Conservation (phyloP, 2,888 invertebrate species). For the Chrysolina haemoptera region DNA sequence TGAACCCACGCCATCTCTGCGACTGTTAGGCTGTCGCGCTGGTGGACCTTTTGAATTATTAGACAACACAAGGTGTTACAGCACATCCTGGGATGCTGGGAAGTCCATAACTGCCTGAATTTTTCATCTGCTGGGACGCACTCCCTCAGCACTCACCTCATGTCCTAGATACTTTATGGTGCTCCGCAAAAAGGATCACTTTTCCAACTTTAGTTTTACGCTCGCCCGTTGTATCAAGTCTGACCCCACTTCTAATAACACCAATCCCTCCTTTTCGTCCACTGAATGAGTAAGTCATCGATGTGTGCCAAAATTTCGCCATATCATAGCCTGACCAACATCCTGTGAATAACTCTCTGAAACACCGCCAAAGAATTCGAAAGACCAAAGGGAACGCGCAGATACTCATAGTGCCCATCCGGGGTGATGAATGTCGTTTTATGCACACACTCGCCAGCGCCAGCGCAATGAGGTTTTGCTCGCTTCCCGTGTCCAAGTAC, state of each 20-base stretch:
- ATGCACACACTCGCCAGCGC: slow-evolving; percentile 47
- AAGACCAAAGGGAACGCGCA: slow-evolving; percentile 63
- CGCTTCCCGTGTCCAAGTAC: slow-evolving; percentile 48
- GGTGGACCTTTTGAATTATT: no score
- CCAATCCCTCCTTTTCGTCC: slow-evolving; percentile 15
- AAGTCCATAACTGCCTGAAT: slow-evolving; percentile 54
- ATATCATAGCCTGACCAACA: slow-evolving; percentile 42
- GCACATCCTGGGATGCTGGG: slow-evolving; percentile 51
- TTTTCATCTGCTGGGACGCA: slow-evolving; percentile 41
- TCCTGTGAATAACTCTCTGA: slow-evolving; percentile 47
- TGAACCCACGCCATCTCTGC: no score
- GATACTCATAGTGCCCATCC: slow-evolving; percentile 61
- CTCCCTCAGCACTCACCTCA: slow-evolving; percentile 37
- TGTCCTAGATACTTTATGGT: slow-evolving; percentile 45
- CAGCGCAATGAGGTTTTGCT: slow-evolving; percentile 56
- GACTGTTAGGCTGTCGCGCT: no score
- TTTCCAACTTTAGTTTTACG: slow-evolving; percentile 40
- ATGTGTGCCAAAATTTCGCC: slow-evolving; percentile 46
- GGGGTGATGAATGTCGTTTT: slow-evolving; percentile 62
- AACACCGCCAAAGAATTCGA: slow-evolving; percentile 59
- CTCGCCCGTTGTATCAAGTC: slow-evolving; percentile 36
- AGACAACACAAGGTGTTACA: no score
- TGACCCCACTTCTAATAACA: slow-evolving; percentile 32
- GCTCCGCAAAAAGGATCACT: slow-evolving; percentile 41
- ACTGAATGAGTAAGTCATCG: slow-evolving; percentile 50